Percentiles rank a stretch among this genome's conserved stretches.
Evolutionary conservation across 2,888 invertebrate species (phyloP).

Genomic region (Drosophila mayaguana): DNA sequence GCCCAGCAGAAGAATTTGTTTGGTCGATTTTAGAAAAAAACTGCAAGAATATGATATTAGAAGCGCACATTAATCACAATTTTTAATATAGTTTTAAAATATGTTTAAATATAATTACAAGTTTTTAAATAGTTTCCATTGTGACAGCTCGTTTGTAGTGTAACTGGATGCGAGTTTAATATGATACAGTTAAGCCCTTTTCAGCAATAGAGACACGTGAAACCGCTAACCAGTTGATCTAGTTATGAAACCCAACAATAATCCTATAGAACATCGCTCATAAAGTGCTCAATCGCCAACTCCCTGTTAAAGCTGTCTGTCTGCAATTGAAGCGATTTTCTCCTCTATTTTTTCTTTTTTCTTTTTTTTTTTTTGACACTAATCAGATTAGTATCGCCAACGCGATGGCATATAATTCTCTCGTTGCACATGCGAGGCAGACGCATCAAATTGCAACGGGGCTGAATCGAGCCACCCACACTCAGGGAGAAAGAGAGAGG

Average conservation of each 20-base stretch:
- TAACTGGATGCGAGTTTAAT: not conserved
- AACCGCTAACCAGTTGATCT: conserved; percentile 11
- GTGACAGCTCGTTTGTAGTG: too few species aligned
- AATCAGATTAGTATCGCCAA: conserved; percentile 85
- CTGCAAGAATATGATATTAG: too few species aligned
- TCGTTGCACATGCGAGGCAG: conserved; percentile 60
- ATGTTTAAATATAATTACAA: not conserved
- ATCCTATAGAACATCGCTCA: conserved; percentile 43
- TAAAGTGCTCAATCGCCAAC: conserved; percentile 38
- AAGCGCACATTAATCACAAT: too few species aligned
- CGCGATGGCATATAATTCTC: conserved; percentile 64
- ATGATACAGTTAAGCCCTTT: not conserved
- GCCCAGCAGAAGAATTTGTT: not conserved
- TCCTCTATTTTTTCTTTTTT: conserved; percentile 38
- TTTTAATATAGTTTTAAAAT: not conserved
- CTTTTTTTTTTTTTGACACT: conserved; percentile 81
- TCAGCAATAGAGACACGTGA: not conserved
- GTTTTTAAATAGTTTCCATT: too few species aligned
- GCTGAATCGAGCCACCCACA: conserved; percentile 36
- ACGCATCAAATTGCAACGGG: conserved; percentile 73
- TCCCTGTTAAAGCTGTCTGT: conserved; percentile 59
- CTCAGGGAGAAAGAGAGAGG: not conserved
- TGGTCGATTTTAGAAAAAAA: too few species aligned
- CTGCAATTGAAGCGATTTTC: conserved; percentile 54
- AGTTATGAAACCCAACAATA: conserved; percentile 23